Conservation (phyloP, 2,888 invertebrate genomes). For the Mylabris sibirica region DNA sequence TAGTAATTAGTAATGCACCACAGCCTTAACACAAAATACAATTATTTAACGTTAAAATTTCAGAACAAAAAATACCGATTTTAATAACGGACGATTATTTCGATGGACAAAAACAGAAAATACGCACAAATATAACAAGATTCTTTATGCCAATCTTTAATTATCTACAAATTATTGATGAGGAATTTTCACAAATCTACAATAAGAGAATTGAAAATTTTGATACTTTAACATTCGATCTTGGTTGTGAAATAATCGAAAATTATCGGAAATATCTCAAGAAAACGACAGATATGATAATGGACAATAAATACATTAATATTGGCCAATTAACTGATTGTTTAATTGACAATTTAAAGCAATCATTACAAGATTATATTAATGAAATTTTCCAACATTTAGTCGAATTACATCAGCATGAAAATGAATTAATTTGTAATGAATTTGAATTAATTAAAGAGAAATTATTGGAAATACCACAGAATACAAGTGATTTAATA, state of each 20-base stretch:
- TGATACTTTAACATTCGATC: constrained; percentile 65
- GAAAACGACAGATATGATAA: constrained; percentile 68
- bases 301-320: constrained; percentile 71
- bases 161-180: constrained; percentile 65
- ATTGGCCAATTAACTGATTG: constrained; percentile 70
- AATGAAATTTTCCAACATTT: constrained; percentile 70
- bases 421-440: constrained; percentile 73
- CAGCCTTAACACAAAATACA: too few relatives aligned
- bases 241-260: constrained; percentile 68
- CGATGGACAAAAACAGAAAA: constrained; percentile 63
- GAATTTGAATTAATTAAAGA: constrained; percentile 76
- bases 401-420: constrained; percentile 69
- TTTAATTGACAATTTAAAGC: constrained; percentile 66
- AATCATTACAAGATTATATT: constrained; percentile 67
- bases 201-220: constrained; percentile 43
- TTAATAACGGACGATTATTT: constrained; percentile 52
- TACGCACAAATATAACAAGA: constrained; percentile 64
- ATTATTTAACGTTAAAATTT: too few relatives aligned
- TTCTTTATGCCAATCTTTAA: constrained; percentile 67
- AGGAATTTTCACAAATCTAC: constrained; percentile 65
- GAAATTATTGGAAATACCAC: constrained; percentile 75
- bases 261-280: constrained; percentile 69
- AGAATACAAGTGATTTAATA: constrained; percentile 81
- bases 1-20: too few relatives aligned
- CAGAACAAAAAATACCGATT: constrained; percentile 42